A percentile compares a stretch with the other conserved stretches of the same genome.
These are phyloP conservation scores for Priocnemis perturbator DNA, from an alignment of 2,888 invertebrate species.

Conservation along the genomic window DNA sequence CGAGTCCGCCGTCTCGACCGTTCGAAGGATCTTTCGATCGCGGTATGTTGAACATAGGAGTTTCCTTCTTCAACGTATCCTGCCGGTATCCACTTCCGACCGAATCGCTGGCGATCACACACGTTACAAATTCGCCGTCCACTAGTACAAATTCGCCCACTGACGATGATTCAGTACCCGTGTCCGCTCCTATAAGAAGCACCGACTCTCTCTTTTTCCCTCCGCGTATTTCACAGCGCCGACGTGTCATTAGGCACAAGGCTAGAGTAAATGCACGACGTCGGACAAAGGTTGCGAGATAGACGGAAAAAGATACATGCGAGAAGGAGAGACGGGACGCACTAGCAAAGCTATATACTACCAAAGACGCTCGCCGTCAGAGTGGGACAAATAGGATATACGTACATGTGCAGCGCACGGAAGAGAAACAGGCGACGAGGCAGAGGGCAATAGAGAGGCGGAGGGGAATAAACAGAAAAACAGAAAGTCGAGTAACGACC, in stretches of 20 bases:
- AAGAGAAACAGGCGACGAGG: no score
- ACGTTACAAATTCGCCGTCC: not conserved
- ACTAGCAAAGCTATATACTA: slow-evolving; percentile 15
- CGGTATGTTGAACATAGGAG: no score
- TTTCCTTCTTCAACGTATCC: no score
- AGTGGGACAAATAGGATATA: slow-evolving; percentile 8
- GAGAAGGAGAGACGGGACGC: slow-evolving; percentile 18
- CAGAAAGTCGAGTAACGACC: not conserved
- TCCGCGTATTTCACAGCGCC: slow-evolving; percentile 42
- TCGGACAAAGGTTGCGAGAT: slow-evolving; percentile 51
- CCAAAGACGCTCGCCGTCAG: not conserved
- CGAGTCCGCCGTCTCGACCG: no score
- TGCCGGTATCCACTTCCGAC: no score
- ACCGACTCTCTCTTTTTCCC: slow-evolving; percentile 30
- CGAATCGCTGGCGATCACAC: no score
- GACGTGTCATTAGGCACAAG: slow-evolving; percentile 69
- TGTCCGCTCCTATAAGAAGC: slow-evolving; percentile 44
- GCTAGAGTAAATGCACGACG: slow-evolving; percentile 55
- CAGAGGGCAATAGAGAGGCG: no score
- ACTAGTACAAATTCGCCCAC: not conserved
- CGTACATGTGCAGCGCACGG: no score
- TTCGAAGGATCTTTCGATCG: no score
- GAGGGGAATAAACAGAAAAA: no score
- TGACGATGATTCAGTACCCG: slow-evolving; percentile 33
- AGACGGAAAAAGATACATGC: not conserved